Conservation (phyloP, 2,888 invertebrate species). For the Heliconius ethilla region DNA sequence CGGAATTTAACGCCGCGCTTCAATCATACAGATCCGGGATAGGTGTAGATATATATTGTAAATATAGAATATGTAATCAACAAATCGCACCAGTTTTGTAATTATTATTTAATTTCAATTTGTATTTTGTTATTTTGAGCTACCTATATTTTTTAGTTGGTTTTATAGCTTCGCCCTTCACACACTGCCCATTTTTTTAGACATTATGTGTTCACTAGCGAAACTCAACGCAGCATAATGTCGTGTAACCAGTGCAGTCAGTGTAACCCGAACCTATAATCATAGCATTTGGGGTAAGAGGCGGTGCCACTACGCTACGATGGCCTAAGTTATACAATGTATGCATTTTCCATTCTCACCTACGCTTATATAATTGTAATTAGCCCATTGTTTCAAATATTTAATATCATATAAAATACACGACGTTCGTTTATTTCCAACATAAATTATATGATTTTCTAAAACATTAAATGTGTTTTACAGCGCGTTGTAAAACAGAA, state of each 20-base stretch:
- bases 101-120: no score
- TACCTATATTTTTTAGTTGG: no score
- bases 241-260: background rate
- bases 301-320: background rate
- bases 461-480: constrained; percentile 19
- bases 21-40: no score
- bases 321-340: background rate
- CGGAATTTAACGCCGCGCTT: no score
- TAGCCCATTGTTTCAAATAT: constrained; percentile 1
- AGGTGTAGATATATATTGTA: no score
- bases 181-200: background rate
- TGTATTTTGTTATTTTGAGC: no score
- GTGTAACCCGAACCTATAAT: background rate
- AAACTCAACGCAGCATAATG: background rate
- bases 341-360: constrained; percentile 9
- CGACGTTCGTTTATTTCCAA: constrained; percentile 7
- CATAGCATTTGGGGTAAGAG: background rate
- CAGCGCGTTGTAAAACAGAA: constrained; percentile 13
- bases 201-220: background rate
- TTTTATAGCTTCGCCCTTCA: no score
- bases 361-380: constrained; percentile 14
- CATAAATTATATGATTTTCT: constrained; percentile 21
- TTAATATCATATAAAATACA: constrained; percentile 3
- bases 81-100: no score
- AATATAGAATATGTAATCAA: no score